Conservation (phyloP, 2,797 vertebrate species). For the Sorex maritimensis region DNA sequence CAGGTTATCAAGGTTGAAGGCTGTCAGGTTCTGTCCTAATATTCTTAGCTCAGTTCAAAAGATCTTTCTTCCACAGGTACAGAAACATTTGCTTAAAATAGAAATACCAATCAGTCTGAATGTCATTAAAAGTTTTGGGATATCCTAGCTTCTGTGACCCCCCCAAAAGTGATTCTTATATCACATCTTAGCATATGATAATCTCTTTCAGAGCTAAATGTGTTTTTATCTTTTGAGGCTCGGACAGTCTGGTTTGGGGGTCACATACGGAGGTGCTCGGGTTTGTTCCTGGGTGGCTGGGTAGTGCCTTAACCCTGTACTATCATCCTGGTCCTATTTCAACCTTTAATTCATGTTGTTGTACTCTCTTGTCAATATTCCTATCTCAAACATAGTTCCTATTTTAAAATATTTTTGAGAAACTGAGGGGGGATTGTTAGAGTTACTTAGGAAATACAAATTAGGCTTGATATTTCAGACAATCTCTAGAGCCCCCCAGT, state of each 20-base stretch:
- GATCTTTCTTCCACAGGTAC: neutral
- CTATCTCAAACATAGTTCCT: neutral
- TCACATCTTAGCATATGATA: neutral
- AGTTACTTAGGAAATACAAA: neutral
- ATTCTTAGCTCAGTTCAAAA: neutral
- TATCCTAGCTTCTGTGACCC: neutral
- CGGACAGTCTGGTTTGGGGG: no score
- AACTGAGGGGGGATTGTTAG: neutral
- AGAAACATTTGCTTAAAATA: slow-evolving; percentile 12
- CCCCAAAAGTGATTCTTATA: neutral
- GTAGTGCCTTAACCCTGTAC: no score
- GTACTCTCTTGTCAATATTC: neutral
- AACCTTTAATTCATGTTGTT: neutral
- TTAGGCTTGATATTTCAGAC: rapidly evolving
- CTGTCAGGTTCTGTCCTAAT: neutral
- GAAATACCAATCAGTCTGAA: neutral
- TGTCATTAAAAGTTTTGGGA: neutral
- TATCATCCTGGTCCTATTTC: neutral
- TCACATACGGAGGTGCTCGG: no score
- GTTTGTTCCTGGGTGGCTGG: no score
- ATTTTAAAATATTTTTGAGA: neutral
- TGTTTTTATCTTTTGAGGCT: no score
- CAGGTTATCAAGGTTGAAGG: neutral
- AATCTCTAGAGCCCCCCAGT: slow-evolving; percentile 88
- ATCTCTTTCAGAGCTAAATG: neutral